Evolutionary conservation across 2,888 invertebrate genomes (phyloP).

Genomic region (Drosophila algonquin): DNA sequence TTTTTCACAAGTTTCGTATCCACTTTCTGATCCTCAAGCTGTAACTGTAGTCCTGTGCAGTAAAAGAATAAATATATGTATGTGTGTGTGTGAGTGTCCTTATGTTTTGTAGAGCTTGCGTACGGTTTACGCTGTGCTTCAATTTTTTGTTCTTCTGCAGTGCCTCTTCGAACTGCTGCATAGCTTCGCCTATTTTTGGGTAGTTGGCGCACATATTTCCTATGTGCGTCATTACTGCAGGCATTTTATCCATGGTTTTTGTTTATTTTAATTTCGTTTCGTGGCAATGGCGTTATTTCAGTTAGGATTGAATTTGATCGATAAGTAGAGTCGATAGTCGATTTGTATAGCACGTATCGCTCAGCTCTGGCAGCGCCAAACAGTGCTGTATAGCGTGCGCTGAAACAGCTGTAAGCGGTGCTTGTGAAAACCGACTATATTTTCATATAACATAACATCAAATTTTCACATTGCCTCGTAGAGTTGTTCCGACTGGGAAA

Average conservation of each 20-base stretch:
- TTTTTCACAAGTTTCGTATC: background rate
- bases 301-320: background rate
- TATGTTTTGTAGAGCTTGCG: background rate
- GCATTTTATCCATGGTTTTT: background rate
- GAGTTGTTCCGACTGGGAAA: conserved; percentile 33
- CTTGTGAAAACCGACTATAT: conserved; percentile 34
- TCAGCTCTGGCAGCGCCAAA: background rate
- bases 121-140: background rate
- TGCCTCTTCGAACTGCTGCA: background rate
- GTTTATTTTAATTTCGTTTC: background rate
- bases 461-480: conserved; percentile 31
- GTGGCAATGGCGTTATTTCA: background rate
- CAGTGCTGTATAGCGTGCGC: conserved; percentile 18
- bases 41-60: background rate
- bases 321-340: background rate
- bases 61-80: background rate
- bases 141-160: background rate
- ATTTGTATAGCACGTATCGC: background rate
- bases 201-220: background rate
- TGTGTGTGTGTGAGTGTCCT: background rate
- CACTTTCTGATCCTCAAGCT: background rate
- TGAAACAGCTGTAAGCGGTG: conserved; percentile 29
- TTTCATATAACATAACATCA: conserved; percentile 41
- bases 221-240: background rate
- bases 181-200: background rate